These are phyloP conservation scores for Acromyrmex heyeri DNA, from an alignment of 1,140 invertebrate species.

Conservation along the genomic window DNA sequence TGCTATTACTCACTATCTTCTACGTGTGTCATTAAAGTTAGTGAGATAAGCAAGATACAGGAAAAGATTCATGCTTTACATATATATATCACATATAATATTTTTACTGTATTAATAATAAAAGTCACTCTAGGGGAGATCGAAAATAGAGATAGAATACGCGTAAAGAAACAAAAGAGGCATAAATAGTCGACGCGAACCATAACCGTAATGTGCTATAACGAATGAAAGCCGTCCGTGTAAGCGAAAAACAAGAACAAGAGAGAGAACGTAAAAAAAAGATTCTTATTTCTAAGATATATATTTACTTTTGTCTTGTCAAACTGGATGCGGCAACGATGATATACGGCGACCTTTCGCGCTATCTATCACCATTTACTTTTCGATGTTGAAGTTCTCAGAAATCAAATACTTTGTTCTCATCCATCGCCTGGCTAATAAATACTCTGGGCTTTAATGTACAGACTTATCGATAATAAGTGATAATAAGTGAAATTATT, in stretches of 20 bases:
- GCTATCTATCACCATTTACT: constrained; percentile 35
- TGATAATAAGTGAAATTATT: not conserved
- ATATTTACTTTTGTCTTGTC: constrained; percentile 77
- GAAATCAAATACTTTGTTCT: constrained; percentile 44
- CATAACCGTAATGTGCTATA: constrained; percentile 16
- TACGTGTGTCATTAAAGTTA: constrained; percentile 33
- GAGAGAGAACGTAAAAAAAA: constrained; percentile 56
- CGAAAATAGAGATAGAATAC: not conserved
- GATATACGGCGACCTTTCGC: constrained; percentile 75
- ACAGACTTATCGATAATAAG: not conserved
- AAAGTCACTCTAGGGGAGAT: not conserved
- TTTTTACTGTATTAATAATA: not conserved
- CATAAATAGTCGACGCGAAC: constrained; percentile 10
- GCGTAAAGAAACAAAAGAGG: not conserved
- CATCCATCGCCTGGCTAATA: constrained; percentile 78
- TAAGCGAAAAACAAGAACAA: constrained; percentile 52
- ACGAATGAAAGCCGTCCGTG: constrained; percentile 16
- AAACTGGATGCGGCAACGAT: constrained; percentile 79
- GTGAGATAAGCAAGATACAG: constrained; percentile 3
- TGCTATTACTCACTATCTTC: not conserved
- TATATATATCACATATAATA: not conserved
- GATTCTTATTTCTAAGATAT: constrained; percentile 72
- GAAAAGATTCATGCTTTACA: constrained; percentile 28
- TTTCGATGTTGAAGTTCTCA: constrained; percentile 31
- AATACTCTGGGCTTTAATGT: constrained; percentile 67